These are phyloP conservation scores for Pomatostomus ruficeps DNA, from an alignment of 2,113 vertebrate species.

Conservation along the genomic window DNA sequence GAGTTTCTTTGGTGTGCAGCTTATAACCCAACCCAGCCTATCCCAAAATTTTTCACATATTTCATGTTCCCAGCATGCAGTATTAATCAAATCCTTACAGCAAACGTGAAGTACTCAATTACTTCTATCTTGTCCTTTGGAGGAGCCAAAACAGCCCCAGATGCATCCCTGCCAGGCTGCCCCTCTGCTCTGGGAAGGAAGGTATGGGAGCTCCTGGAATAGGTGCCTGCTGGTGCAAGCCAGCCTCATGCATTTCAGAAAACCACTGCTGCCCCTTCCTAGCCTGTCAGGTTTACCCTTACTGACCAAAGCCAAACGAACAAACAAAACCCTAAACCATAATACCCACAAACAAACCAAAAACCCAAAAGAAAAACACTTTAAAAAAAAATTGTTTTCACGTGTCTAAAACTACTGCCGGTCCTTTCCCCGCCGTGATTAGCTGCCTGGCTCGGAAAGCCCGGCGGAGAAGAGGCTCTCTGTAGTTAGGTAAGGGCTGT, in stretches of 20 bases:
- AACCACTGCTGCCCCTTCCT: neutral
- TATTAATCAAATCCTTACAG: neutral
- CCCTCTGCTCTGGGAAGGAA: neutral
- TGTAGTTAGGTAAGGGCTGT: neutral
- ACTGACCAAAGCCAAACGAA: neutral
- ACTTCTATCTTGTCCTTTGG: neutral
- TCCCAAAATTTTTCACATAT: neutral
- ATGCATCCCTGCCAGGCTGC: rapidly evolving
- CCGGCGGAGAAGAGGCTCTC: neutral
- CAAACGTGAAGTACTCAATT: rapidly evolving
- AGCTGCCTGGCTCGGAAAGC: no score
- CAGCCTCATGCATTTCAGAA: neutral
- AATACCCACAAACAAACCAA: neutral
- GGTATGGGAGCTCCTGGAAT: rapidly evolving
- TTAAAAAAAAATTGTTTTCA: neutral
- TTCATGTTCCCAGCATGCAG: neutral
- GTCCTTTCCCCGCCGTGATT: rapidly evolving
- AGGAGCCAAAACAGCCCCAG: neutral
- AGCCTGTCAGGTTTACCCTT: no score
- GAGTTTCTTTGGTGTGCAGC: neutral
- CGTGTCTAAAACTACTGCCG: rapidly evolving
- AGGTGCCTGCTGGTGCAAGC: neutral
- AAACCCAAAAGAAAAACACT: no score
- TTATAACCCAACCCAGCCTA: neutral
- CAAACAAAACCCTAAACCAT: neutral